phyloP scores from a whole-genome alignment of 2,888 invertebrate species.

The Rhopalosiphum nymphaeae region DNA sequence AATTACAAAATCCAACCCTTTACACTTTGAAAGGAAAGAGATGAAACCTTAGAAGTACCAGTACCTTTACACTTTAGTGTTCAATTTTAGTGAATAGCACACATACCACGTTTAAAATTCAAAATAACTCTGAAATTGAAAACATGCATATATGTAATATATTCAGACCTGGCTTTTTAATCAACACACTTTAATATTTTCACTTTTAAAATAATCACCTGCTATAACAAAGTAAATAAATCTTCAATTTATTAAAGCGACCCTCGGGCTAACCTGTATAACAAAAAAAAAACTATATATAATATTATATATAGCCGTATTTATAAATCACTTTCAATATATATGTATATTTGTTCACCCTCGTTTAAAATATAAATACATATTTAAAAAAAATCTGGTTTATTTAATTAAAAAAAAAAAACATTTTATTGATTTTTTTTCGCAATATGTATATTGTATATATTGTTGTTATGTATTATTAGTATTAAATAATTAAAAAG shows the following conservation, averaged over 20 bases:
- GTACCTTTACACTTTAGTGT: not conserved
- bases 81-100: slow-evolving; percentile 15
- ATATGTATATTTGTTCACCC: not conserved
- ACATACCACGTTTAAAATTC: slow-evolving; percentile 2
- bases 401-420: not conserved
- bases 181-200: slow-evolving; percentile 29
- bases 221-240: slow-evolving; percentile 7
- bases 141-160: not conserved
- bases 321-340: not conserved
- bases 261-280: not conserved
- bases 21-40: not conserved
- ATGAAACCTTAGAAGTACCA: not conserved
- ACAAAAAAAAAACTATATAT: not conserved
- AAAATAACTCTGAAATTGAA: not conserved
- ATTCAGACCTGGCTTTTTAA: not conserved
- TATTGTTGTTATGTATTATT: not conserved
- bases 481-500: not conserved
- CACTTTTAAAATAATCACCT: slow-evolving; percentile 11
- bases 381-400: not conserved
- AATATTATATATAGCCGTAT: not conserved
- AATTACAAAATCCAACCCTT: not conserved
- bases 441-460: not conserved
- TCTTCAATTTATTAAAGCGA: not conserved
- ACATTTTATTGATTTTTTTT: not conserved
- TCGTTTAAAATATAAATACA: not conserved